Percentiles rank a stretch among this genome's conserved stretches.
These are phyloP conservation scores for Calonectris borealis DNA, from an alignment of 2,113 vertebrate species.

Conservation along the genomic window DNA sequence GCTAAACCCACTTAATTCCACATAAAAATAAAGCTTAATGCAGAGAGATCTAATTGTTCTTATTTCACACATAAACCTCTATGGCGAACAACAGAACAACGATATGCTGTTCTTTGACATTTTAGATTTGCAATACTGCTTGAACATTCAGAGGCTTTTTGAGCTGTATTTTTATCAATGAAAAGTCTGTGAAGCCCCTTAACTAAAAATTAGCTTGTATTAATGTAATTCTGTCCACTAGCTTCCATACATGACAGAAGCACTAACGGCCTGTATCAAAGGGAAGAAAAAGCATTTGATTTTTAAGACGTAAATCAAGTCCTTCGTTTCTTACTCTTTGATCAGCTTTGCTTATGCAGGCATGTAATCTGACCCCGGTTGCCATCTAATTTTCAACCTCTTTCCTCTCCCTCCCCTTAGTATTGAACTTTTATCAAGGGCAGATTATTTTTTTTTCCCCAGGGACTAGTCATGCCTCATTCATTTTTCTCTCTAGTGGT, in stretches of 20 bases:
- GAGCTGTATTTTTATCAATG: slow-evolving; percentile 13
- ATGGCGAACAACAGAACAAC: slow-evolving; percentile 24
- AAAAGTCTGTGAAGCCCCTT: slow-evolving; percentile 33
- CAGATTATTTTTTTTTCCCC: neutral
- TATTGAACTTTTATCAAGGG: slow-evolving; percentile 21
- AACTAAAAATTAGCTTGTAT: slow-evolving; percentile 36
- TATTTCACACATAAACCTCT: slow-evolving; percentile 16
- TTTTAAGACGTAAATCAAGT: neutral
- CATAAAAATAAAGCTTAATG: neutral
- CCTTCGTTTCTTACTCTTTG: neutral
- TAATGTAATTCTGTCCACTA: slow-evolving; percentile 24
- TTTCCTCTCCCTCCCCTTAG: neutral
- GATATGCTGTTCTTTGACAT: slow-evolving; percentile 21
- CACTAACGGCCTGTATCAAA: slow-evolving; percentile 21
- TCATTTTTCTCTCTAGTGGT: neutral
- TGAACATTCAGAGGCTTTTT: slow-evolving; percentile 47
- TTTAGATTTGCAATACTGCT: slow-evolving; percentile 16
- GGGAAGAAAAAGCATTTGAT: neutral
- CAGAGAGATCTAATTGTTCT: slow-evolving; percentile 2
- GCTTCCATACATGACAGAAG: slow-evolving; percentile 10
- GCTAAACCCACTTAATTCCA: neutral
- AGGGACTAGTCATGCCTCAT: neutral
- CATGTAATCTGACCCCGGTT: neutral
- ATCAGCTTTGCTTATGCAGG: neutral
- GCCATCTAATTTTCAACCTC: neutral